Conservation (phyloP, 2,113 vertebrate species). For the Daphoenositta chrysoptera region DNA sequence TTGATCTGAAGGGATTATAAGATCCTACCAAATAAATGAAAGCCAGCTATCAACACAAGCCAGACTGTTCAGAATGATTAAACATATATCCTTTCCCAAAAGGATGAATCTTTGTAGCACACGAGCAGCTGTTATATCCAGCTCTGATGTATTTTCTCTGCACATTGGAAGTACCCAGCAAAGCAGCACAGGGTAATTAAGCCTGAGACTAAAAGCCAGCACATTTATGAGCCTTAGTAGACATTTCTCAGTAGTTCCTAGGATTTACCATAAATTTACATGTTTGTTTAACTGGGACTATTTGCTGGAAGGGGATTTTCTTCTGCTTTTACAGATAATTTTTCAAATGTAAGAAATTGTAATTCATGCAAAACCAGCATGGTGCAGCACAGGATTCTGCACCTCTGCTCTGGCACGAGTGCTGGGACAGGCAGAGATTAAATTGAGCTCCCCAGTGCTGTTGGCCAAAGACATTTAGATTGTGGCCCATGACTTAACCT, state of each 20-base stretch:
- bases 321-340: neutral
- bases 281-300: neutral
- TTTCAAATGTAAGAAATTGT: neutral
- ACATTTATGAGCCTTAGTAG: conserved; percentile 12
- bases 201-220: conserved; percentile 18
- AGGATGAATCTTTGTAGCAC: neutral
- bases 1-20: neutral
- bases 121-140: neutral
- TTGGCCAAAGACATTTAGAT: neutral
- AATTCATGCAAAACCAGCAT: neutral
- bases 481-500: neutral
- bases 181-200: conserved; percentile 22
- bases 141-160: neutral
- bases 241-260: neutral
- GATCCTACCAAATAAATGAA: neutral
- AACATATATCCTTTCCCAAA: neutral
- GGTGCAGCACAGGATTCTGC: neutral
- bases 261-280: neutral
- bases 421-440: neutral
- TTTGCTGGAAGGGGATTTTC: neutral
- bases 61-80: neutral
- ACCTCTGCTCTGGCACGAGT: neutral
- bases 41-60: neutral
- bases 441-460: neutral
- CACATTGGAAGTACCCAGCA: neutral